Evolutionary conservation across 2,888 invertebrate genomes (phyloP).

Genomic region (Notocelia uddmanniana): DNA sequence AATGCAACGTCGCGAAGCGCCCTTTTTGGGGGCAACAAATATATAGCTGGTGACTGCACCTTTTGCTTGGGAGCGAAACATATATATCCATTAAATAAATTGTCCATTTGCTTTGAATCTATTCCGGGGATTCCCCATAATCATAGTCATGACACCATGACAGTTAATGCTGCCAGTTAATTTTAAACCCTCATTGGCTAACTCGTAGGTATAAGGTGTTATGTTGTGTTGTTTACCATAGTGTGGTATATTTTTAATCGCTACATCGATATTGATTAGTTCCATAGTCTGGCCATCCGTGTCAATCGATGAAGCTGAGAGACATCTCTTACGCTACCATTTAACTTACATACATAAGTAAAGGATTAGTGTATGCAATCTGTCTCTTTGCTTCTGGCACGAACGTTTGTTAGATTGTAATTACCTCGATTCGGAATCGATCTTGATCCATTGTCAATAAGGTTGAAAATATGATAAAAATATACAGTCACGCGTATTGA

Average conservation of each 20-base stretch:
- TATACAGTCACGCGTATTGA: slow-evolving; percentile 2
- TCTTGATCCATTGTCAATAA: slow-evolving; percentile 23
- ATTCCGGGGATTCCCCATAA: not conserved
- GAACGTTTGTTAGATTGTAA: not conserved
- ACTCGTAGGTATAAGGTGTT: slow-evolving; percentile 25
- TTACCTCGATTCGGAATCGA: not conserved
- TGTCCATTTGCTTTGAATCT: too few relatives aligned
- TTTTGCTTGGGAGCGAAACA: too few relatives aligned
- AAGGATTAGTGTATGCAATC: not conserved
- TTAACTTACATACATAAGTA: not conserved
- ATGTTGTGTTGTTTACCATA: slow-evolving; percentile 36
- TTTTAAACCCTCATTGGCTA: slow-evolving; percentile 21
- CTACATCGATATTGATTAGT: slow-evolving; percentile 21
- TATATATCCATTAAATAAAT: too few relatives aligned
- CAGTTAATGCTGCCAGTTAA: not conserved
- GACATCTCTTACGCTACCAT: not conserved
- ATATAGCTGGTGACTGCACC: too few relatives aligned
- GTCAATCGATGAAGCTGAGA: not conserved
- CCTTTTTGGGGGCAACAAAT: too few relatives aligned
- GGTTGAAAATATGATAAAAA: slow-evolving; percentile 4
- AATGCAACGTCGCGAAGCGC: too few relatives aligned
- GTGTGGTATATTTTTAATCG: slow-evolving; percentile 38
- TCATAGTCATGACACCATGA: not conserved
- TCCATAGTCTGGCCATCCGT: not conserved
- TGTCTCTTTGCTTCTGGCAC: not conserved